Evolutionary conservation across 2,113 vertebrate genomes (phyloP), one percentile per base, ranked within the genome.

Genomic region (Neolamprologus sp.): DNA sequence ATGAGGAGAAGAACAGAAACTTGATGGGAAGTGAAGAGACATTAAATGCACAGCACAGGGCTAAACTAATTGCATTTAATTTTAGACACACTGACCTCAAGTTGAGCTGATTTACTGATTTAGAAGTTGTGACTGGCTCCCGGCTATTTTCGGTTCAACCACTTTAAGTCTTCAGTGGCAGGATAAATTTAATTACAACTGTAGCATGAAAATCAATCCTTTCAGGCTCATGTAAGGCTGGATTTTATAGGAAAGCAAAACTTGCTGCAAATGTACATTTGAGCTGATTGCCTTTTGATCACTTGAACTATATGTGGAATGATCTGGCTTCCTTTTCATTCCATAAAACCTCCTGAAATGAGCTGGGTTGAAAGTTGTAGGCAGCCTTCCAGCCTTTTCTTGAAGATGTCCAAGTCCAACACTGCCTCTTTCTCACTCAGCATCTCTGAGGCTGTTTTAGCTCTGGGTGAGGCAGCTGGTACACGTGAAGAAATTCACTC

Each of bases 21-120:
- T 6, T 55, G 83, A 90, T 71, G 30, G 37, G 53, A 78, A 75
- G 51, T 19, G 51, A 73, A 80, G 58, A 81, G 80, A 87, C 60
- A 45, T 63, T 2, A 89, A 81, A 28, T 88, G 85, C 83, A 55
- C 86, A 30, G 75, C 83, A 54, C 86, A 30, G 75, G 23, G 63
- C 78, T 78, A 57, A 91, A 83, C 60, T 83, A 87, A 80, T 80
- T 86, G 80, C 11, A 3, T 79, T 88, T 87, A 65, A 85, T 82
- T 91, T 86, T 84, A 86, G 88, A 85, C 51, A 21, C 88, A 30
- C 5, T 85, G 90, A 87, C 91, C 90, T 90, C 21, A 13, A 49
- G 58, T 63, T 84, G 85, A 88, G 88, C 57, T 53, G 82, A 86
- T 85, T 87, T 82, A 88, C 65, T 53, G 82, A 86, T 85, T 83